Evolutionary conservation across 2,888 invertebrate genomes (phyloP), one percentile per base, ranked within the genome.

Genomic region (Andrena chrysosceles): DNA sequence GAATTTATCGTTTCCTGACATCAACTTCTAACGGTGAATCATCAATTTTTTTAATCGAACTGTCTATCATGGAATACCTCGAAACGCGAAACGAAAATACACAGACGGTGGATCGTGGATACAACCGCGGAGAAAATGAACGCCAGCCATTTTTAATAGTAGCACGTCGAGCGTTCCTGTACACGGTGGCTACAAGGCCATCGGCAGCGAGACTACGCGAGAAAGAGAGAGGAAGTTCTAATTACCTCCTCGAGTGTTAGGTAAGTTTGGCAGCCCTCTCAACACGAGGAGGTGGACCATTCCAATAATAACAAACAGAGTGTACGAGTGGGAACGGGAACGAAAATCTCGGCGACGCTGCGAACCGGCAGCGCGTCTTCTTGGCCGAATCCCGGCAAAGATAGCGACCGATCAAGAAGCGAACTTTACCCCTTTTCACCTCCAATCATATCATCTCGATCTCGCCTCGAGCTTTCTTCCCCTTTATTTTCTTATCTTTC

Each of bases 231-330:
- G 73, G 81, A 85, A 85, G 76, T 87, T 85, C 88, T 88, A 89
- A 90, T 90, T 90, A 90, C 85, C 85, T 85, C 75, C 76, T 82
- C 83, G 85, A 83, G 87, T 87, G 88, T 86, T 87, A 84, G 84
- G 85, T 87, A 87, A 90, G 85, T 89, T 91, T 91, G 91, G 89
- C 91, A 91, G 78, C 77, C 80, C 76, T 84, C 86, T 78, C 83
- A 79, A 78, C 83, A 73, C 80, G 83, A 87, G 85, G 78, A 87
- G 87, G 85, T 80, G 87, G 88, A 83, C 85, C 86, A 85, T 89
- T 91, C 90, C 90, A 91, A 90, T 90, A 91, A 91, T 91, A 91
- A 90, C 89, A 90, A 91, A 89, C 87, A 84, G 81, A 83, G 69
- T 70, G 72, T 56, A 56, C 77, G 66, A 84, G 80, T 68, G 81